Base-by-base conservation (phyloP, 2,888 invertebrate species). In the Torymus tubicola region DNA sequence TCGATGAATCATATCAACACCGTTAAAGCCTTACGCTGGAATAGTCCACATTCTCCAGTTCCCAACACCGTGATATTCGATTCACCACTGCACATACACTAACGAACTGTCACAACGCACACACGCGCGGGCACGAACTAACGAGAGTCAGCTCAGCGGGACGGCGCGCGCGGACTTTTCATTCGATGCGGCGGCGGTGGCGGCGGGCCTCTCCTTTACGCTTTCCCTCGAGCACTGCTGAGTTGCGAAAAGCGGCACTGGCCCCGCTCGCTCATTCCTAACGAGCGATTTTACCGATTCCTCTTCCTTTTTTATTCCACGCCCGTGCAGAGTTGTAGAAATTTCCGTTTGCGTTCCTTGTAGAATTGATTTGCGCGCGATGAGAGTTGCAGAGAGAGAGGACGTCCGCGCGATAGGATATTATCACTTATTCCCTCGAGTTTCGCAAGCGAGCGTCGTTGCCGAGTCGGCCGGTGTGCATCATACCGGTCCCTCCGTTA, bases 261-360 rank as follows among this genome's bases (percentile, higher is more conserved):
- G 57, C 57, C 42, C 42, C 52, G 64, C 57, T 63, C 64, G 65
- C 42, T 80, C 65, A 70, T 60, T 70, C 16, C 70, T 75, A 64
- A 67, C 69, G 61, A 80, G 42, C 70, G 65, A 70, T 65, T 75
- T 75, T 70, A 65, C 71, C 55, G 61, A 80, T 80, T 57, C 63
- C 11, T 79, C 68, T 73, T 68, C 57, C 69, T 65, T 65, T 78
- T 53, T 64, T 8, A 8, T 42, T 42, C 42, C 42, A 1, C 18
- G 31, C n/a, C 31, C 58, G n/a, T n/a, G 18, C 18, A 12, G 12
- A 24, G 53, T 53, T 72, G 63, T 24, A 63, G 53, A 72, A 72
- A 72, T 72, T 63, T 71, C 52, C 71, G 50, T 21, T n/a, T 42
- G 42, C 42, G 42, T 42, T 42, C 5, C 42, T 42, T 8, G 42